These are phyloP conservation scores for Podarcis siculus DNA, from an alignment of 2,797 vertebrate species.

Conservation along the genomic window DNA sequence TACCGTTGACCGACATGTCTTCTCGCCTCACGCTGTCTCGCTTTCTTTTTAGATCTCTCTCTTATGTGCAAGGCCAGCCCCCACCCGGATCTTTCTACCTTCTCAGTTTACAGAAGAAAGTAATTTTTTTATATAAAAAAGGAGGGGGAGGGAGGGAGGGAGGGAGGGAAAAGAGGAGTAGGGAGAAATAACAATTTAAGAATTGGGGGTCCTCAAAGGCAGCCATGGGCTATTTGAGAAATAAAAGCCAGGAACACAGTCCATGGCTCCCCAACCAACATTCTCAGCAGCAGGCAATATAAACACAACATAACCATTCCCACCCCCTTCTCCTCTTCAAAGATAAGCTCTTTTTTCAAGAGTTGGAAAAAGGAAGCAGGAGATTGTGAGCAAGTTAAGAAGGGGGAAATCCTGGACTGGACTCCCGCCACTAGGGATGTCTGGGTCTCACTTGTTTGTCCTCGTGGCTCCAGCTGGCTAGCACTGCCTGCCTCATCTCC, in stretches of 20 bases:
- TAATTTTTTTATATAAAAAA: slow-evolving; percentile 2
- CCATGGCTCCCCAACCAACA: slow-evolving; percentile 55
- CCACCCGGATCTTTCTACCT: background rate
- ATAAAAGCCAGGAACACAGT: background rate
- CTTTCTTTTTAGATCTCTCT: background rate
- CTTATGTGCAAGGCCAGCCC: background rate
- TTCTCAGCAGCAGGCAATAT: slow-evolving; percentile 62
- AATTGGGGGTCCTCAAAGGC: slow-evolving; percentile 4
- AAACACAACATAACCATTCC: slow-evolving; percentile 64
- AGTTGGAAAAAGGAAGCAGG: slow-evolving; percentile 71
- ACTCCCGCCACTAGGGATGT: slow-evolving; percentile 56
- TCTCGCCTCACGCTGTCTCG: slow-evolving; percentile 40
- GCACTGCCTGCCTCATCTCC: no score
- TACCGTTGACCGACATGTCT: slow-evolving; percentile 91
- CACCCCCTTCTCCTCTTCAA: slow-evolving; percentile 29
- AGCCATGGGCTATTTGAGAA: slow-evolving; percentile 39
- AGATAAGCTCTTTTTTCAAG: slow-evolving; percentile 67
- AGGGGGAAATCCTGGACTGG: slow-evolving; percentile 83
- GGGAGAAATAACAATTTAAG: background rate
- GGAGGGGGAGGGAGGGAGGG: slow-evolving; percentile 9
- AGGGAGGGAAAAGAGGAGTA: no score
- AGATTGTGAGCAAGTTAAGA: slow-evolving; percentile 60
- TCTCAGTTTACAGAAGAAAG: background rate
- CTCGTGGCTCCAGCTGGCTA: background rate
- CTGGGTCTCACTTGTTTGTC: accelerated